A percentile compares a stretch with the other conserved stretches of the same genome.
phyloP scores from a whole-genome alignment of 2,888 invertebrate species.

The Pheosia tremula region DNA sequence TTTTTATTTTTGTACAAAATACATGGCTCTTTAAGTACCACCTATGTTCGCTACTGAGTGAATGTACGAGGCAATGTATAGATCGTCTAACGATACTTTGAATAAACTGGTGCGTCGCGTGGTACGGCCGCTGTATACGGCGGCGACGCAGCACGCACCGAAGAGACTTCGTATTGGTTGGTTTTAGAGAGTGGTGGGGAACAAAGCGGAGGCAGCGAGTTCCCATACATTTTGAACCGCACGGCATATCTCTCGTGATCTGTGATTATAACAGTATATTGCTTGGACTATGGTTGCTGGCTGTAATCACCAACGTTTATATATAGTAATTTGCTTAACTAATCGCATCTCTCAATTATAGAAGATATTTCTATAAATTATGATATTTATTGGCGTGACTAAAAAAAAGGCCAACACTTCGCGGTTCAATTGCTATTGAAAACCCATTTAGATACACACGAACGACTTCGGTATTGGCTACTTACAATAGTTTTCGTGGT shows the following conservation, averaged over 20 bases:
- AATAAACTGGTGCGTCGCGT: no score
- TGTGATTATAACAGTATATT: constrained; percentile 18
- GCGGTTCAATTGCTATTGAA: constrained; percentile 61
- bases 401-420: constrained; percentile 52
- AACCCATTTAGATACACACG: constrained; percentile 65
- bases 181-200: no score
- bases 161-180: no score
- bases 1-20: no score
- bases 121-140: no score
- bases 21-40: no score
- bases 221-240: no score
- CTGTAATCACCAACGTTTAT: constrained; percentile 21
- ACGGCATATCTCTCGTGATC: constrained; percentile 7
- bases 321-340: constrained; percentile 17
- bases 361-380: constrained; percentile 40
- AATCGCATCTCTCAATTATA: constrained; percentile 23
- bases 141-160: no score
- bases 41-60: no score
- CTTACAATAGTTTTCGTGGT: constrained; percentile 51
- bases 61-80: no score
- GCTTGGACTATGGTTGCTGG: constrained; percentile 19
- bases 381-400: constrained; percentile 50
- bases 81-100: no score
- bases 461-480: constrained; percentile 50
- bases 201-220: no score